Base-by-base conservation (phyloP, 2,888 invertebrate genomes). In the Seira ritae region DNA sequence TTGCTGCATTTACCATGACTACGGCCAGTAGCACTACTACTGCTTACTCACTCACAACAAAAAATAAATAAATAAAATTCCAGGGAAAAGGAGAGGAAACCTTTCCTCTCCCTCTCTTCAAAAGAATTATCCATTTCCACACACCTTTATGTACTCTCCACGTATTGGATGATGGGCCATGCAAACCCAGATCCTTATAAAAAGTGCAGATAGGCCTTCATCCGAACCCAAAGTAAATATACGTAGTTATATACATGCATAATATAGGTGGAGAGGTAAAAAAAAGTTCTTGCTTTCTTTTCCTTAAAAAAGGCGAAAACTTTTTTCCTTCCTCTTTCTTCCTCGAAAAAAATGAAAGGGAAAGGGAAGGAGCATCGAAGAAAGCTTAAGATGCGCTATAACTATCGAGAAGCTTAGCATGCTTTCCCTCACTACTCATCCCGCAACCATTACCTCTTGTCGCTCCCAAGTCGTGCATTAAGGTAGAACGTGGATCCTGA, bases 381-480 rank as follows among this genome's bases (percentile, higher is more conserved):
- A 31, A 42, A 68, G 68, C 20, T 17, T 10, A 42, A 74, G 75
- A 55, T 79, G 31, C 31, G 71, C 22, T 79, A 79, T 73, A 65
- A 72, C 66, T 65, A 62, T 68, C 65, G 71, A 78, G 66, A 46
- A 76, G 81, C 71, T 81, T 81, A 81, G 70, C 71, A 75, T 76
- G 75, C 75, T 70, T 81, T 71, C 75, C 71, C 66, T 81, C 70
- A 65, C 75, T 67, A 71, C 81, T 76, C 81, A 76, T 81, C 74
- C 81, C 81, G 62, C 81, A 76, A 81, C 81, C 65, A 81, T 81
- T 81, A 81, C 81, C 75, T 76, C 81, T 81, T 75, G 81, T 76
- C 81, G 81, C 55, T 81, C 81, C 81, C 81, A 75, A 81, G 81
- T 81, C 66, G 81, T 81, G 81, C 75, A 76, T 81, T 81, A 81